Evolutionary conservation across 1,140 invertebrate genomes (phyloP).

Genomic region (Orius insidiosus): DNA sequence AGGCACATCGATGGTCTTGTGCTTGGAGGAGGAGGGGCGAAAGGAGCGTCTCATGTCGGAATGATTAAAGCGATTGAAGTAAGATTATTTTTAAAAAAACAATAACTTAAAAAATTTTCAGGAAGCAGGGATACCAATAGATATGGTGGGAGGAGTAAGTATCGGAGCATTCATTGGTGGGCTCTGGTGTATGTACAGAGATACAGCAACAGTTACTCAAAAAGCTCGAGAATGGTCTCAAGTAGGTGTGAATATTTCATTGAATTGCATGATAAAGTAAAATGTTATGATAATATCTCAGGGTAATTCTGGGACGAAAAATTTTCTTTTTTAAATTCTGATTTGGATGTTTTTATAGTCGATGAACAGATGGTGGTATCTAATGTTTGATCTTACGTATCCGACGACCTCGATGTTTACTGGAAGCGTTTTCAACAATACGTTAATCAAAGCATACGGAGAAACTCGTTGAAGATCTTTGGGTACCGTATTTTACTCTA

Average conservation of each 20-base stretch:
- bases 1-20: slow-evolving; percentile 84
- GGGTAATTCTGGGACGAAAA: neutral
- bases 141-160: slow-evolving; percentile 95
- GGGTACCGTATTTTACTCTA: slow-evolving; percentile 96
- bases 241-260: slow-evolving; percentile 33
- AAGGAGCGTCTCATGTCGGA: slow-evolving; percentile 87
- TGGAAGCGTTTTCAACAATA: slow-evolving; percentile 78
- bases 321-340: slow-evolving; percentile 8
- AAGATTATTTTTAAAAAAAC: slow-evolving; percentile 6
- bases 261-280: slow-evolving; percentile 2
- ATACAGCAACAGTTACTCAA: slow-evolving; percentile 77
- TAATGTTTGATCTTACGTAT: slow-evolving; percentile 87
- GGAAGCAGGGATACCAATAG: slow-evolving; percentile 91
- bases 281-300: slow-evolving; percentile 2
- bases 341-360: slow-evolving; percentile 40
- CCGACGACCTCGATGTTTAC: slow-evolving; percentile 95
- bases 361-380: slow-evolving; percentile 93
- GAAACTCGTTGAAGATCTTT: slow-evolving; percentile 93
- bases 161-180: slow-evolving; percentile 96
- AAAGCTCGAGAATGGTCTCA: slow-evolving; percentile 89
- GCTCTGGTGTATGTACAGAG: slow-evolving; percentile 85
- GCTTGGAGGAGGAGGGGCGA: slow-evolving; percentile 87
- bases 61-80: slow-evolving; percentile 84
- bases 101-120: slow-evolving; percentile 23
- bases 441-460: slow-evolving; percentile 76